Evolutionary conservation across 1,140 invertebrate species (phyloP).

Genomic region (Brachionus rubens): DNA sequence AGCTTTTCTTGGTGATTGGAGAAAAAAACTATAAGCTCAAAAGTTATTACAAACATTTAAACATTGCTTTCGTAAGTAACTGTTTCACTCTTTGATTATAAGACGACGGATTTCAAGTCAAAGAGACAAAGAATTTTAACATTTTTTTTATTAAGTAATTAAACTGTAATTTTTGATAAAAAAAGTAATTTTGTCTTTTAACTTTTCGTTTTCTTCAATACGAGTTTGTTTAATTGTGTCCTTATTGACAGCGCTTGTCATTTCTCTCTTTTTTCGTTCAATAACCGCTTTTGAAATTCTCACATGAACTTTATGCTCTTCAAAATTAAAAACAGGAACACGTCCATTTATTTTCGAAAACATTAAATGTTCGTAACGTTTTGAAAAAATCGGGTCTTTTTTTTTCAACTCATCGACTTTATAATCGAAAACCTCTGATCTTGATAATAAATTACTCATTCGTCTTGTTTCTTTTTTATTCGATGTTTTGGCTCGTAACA

Average conservation of each 20-base stretch:
- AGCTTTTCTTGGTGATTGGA: too few species aligned
- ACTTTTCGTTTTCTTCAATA: not conserved
- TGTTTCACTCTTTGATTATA: too few species aligned
- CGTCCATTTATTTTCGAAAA: not conserved
- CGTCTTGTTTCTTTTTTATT: too few species aligned
- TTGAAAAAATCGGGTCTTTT: constrained; percentile 17
- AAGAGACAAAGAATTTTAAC: too few species aligned
- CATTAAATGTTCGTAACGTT: not conserved
- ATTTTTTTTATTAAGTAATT: not conserved
- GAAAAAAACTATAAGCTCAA: too few species aligned
- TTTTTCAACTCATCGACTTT: not conserved
- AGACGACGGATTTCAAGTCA: too few species aligned
- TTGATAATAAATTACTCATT: not conserved
- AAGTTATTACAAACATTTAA: too few species aligned
- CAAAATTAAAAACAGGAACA: not conserved
- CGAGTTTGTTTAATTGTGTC: not conserved
- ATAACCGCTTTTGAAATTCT: not conserved
- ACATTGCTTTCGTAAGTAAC: too few species aligned
- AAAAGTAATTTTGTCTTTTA: not conserved
- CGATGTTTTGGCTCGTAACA: too few species aligned
- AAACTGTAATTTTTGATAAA: constrained; percentile 30
- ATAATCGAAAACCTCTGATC: not conserved
- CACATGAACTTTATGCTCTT: not conserved
- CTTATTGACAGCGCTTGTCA: not conserved
- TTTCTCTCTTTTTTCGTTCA: constrained; percentile 24